Conservation (phyloP, 2,888 invertebrate species). For the Synanthedon andrenaeformis region DNA sequence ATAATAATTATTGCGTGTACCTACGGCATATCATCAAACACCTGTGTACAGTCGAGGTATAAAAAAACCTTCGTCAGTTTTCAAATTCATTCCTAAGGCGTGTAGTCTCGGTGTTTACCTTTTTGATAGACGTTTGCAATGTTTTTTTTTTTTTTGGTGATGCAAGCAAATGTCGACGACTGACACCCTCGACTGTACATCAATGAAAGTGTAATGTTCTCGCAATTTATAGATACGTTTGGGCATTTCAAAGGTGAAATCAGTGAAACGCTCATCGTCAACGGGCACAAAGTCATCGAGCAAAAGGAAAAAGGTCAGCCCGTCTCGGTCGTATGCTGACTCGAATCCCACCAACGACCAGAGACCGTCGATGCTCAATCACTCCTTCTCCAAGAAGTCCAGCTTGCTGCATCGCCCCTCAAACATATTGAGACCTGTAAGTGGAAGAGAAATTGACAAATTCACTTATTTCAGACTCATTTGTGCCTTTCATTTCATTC, state of each 20-base stretch:
- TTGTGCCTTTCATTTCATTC: no score
- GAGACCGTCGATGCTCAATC: slow-evolving; percentile 70
- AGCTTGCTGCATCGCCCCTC: slow-evolving; percentile 76
- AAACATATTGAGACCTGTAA: slow-evolving; percentile 77
- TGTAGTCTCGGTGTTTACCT: no score
- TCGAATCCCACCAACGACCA: slow-evolving; percentile 51
- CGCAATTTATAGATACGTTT: slow-evolving; percentile 61
- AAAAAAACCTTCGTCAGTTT: no score
- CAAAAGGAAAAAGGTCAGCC: slow-evolving; percentile 57
- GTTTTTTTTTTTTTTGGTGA: no score
- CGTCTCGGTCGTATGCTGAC: slow-evolving; percentile 51
- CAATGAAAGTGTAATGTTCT: background rate
- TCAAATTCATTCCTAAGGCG: no score
- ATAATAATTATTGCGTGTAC: no score
- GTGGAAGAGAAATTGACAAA: slow-evolving; percentile 25
- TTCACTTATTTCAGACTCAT: background rate
- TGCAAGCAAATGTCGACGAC: no score
- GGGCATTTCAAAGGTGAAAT: slow-evolving; percentile 61
- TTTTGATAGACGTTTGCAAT: no score
- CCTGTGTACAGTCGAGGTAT: no score
- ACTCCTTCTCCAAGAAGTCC: slow-evolving; percentile 65
- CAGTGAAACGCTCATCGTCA: slow-evolving; percentile 56
- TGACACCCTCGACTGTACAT: background rate
- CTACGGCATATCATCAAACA: no score
- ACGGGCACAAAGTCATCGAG: slow-evolving; percentile 42